Base-by-base conservation (phyloP, 1,140 invertebrate species). In the Bombus consobrinus region DNA sequence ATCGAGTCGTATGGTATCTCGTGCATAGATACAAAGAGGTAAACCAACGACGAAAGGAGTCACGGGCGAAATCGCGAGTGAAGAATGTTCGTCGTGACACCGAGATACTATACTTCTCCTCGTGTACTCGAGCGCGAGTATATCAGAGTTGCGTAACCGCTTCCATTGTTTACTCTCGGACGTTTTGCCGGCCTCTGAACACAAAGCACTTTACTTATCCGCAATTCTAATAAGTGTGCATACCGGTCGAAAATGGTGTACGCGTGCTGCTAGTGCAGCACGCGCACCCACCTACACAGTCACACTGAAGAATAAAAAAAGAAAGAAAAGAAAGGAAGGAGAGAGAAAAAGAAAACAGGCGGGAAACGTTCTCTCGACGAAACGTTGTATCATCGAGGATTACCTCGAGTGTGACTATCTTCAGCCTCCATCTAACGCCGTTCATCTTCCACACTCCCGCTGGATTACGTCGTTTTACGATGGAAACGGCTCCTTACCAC, bases 131-230 rank as follows among this genome's bases (percentile, higher is more conserved):
- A 75, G 75, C 79, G 79, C 89, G 72, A 64, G 80, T 83, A 15
- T 39, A 83, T 90, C 88, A 75, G 62, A 62, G 82, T 92, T 93
- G 89, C 90, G 90, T 87, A 93, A 94, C 83, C 80, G 69, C 80
- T 66, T 72, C 87, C 81, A 94, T 93, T 93, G 91, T 93, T 81
- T 90, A 91, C 89, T 81, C 87, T 81, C 87, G 88, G 91, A 85
- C 93, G 91, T 94, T 94, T 94, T 93, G 87, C 93, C 93, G 92
- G 93, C 88, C 93, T 83, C 92, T 93, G 93, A 94, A 93, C 93
- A 94, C 93, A 92, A 94, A 93, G 91, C 89, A 93, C 90, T 53
- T 53, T 89, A 62, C 59, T 28, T 86, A 91, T 92, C 89, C 90
- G 93, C 90, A 91, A 92, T 90, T 88, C 89, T 93, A 93, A 93